Percentiles rank a stretch among this genome's conserved stretches.
Conservation (phyloP, 2,888 invertebrate genomes). For the Amorpha juglandis region DNA sequence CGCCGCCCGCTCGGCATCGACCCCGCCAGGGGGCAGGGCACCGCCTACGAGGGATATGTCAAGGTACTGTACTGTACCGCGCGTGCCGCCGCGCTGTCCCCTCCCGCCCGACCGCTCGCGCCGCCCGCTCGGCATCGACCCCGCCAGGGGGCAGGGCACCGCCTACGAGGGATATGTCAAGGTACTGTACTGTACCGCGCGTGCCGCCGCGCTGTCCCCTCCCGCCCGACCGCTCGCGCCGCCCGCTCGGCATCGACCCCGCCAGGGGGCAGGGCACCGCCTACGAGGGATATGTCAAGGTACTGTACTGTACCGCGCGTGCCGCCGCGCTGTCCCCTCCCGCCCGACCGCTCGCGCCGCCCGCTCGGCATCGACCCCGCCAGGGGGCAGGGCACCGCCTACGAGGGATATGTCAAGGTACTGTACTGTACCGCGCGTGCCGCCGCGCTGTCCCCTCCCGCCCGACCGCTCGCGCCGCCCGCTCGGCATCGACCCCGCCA, state of each 20-base stretch:
- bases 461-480: constrained; percentile 95
- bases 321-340: constrained; percentile 95
- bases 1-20: constrained; percentile 96
- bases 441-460: constrained; percentile 96
- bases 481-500: constrained; percentile 95
- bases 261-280: constrained; percentile 95
- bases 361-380: constrained; percentile 97
- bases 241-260: constrained; percentile 96
- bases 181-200: no score
- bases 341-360: constrained; percentile 93
- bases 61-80: no score
- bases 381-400: constrained; percentile 94
- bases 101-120: constrained; percentile 95
- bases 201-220: constrained; percentile 96
- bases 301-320: no score
- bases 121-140: constrained; percentile 96
- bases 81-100: constrained; percentile 96
- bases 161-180: constrained; percentile 88
- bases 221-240: constrained; percentile 93
- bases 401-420: constrained; percentile 87
- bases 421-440: no score
- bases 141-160: constrained; percentile 95
- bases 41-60: constrained; percentile 88
- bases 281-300: constrained; percentile 87
- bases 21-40: constrained; percentile 96